Base-by-base conservation (phyloP, 2,888 invertebrate genomes). In the Zaprionus obscuricornis region DNA sequence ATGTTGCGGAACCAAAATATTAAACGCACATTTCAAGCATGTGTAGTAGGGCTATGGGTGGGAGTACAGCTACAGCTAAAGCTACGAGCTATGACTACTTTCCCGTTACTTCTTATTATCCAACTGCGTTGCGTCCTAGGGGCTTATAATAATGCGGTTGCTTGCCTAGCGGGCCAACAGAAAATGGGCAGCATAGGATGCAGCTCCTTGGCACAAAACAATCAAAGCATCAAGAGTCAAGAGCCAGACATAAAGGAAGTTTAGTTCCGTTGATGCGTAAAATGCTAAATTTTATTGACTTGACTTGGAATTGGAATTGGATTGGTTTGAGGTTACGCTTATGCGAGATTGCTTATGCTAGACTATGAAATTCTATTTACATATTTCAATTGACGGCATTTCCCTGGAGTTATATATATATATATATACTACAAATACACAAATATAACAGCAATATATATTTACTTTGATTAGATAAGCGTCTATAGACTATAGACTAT, bases 391-490 rank as follows among this genome's bases (percentile, higher is more conserved):
- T 36, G 59, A 42, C 10, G 22, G 46, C 37, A 47, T 47, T 58
- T 58, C 31, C 36, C 27, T 24, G 18, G 36, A 49, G 31, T 17
- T 56, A 22, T 37, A 43, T 37, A 56, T 11, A 40, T 27, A 60
- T 40, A 22, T 10, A 45, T 36, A 54, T 17, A 27, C n/a, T n/a
- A 31, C 22, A 27, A 5, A 42, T 39, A 20, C 26, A 3, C 10
- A 3, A 13, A 24, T 42, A 16, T 16, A n/a, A 6, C 13, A 17
- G 33, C 43, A 17, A 47, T 36, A 51, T 17, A 51, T 46, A n/a
- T n/a, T n/a, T n/a, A n/a, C 43, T 14, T 8, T 46, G 84, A 76
- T 79, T 49, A 76, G 84, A 83, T 83, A 71, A 26, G 14, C 34
- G 18, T 8, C 17, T 11, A 45, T 29, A 40, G 49, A 16, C 36